Conservation (phyloP, 2,888 invertebrate genomes). For the Acleris cristana region DNA sequence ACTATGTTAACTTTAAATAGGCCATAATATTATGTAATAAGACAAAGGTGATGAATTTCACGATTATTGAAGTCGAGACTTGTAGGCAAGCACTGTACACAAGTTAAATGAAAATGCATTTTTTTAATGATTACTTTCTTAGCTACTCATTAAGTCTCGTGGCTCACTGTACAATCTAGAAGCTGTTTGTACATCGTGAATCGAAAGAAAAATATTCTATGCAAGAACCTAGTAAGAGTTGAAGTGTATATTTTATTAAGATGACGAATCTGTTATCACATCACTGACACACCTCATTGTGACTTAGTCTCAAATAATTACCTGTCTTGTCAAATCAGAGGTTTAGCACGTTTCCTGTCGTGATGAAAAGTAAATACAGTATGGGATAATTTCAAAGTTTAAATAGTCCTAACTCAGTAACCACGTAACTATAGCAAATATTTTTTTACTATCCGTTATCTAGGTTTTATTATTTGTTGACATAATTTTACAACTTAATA, state of each 20-base stretch:
- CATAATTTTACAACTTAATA: conserved; percentile 10
- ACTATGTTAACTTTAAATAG: no score
- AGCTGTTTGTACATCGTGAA: no score
- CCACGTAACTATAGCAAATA: neutral
- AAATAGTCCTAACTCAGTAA: no score
- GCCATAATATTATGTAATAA: no score
- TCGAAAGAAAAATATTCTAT: no score
- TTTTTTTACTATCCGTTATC: conserved; percentile 1
- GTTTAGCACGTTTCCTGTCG: conserved; percentile 14
- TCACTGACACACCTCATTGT: conserved; percentile 13
- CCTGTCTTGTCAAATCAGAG: conserved; percentile 15
- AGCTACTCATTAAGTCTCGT: no score
- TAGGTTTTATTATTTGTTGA: conserved; percentile 1
- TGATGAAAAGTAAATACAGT: conserved; percentile 4
- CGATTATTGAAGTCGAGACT: no score
- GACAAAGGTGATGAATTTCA: no score
- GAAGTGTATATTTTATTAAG: conserved; percentile 22
- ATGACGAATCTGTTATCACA: conserved; percentile 31
- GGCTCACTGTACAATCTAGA: no score
- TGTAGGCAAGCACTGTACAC: no score
- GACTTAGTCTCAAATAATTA: conserved; percentile 25
- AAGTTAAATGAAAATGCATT: no score
- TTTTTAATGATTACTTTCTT: no score
- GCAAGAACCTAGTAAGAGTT: neutral
- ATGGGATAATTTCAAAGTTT: neutral